Conservation (phyloP, 2,888 invertebrate genomes). For the Unio delphinus region DNA sequence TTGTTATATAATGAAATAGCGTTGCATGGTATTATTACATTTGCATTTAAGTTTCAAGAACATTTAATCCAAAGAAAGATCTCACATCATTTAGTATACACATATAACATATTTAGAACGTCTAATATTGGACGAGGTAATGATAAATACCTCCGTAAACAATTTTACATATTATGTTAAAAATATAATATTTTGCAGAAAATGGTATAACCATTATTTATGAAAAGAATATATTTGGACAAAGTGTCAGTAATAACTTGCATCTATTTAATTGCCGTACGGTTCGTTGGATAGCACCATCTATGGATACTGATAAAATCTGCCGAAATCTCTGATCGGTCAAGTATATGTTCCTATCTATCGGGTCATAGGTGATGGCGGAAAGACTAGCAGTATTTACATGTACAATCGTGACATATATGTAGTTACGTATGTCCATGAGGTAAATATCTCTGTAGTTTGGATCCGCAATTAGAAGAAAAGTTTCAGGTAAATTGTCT, state of each 20-base stretch:
- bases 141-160: too few relatives aligned
- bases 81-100: too few relatives aligned
- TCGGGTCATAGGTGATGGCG: conserved; percentile 88
- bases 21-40: too few relatives aligned
- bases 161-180: too few relatives aligned
- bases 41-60: too few relatives aligned
- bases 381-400: conserved; percentile 74
- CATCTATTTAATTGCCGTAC: conserved; percentile 37
- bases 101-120: too few relatives aligned
- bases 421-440: conserved; percentile 81
- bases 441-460: conserved; percentile 80
- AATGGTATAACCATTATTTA: too few relatives aligned
- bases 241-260: conserved; percentile 13
- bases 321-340: conserved; percentile 78
- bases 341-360: conserved; percentile 81
- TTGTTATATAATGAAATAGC: too few relatives aligned
- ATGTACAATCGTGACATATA: conserved; percentile 43
- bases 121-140: too few relatives aligned
- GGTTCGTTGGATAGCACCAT: conserved; percentile 38
- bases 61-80: too few relatives aligned
- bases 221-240: too few relatives aligned
- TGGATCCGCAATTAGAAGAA: conserved; percentile 57
- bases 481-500: conserved; percentile 50
- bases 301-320: conserved; percentile 45
- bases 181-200: too few relatives aligned